Conservation (phyloP, 2,888 invertebrate species). For the Petrolisthes cinctipes region DNA sequence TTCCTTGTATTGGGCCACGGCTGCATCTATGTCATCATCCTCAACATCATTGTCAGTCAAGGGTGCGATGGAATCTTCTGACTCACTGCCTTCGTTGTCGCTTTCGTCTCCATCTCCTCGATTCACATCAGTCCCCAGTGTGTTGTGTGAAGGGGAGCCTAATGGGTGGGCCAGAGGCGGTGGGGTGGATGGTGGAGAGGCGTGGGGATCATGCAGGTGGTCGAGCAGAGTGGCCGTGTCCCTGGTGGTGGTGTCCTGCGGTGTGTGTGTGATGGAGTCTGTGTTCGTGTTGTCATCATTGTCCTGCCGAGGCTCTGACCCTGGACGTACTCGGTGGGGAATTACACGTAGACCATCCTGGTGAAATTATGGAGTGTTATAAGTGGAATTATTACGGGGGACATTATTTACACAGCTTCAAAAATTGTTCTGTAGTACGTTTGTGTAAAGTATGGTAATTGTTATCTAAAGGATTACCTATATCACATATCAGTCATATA, state of each 20-base stretch:
- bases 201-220: slow-evolving; percentile 21
- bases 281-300: not conserved
- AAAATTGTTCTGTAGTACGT: no score
- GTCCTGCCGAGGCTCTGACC: not conserved
- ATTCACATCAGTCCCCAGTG: not conserved
- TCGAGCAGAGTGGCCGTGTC: slow-evolving; percentile 33
- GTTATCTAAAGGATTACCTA: no score
- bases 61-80: slow-evolving; percentile 66
- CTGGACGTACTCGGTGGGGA: slow-evolving; percentile 28
- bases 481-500: no score
- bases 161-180: not conserved
- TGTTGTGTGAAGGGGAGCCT: not conserved
- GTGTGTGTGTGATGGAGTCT: not conserved
- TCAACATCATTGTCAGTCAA: slow-evolving; percentile 74
- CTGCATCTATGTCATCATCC: slow-evolving; percentile 78
- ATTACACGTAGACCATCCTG: slow-evolving; percentile 50
- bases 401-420: no score
- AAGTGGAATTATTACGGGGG: no score
- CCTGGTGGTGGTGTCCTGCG: not conserved
- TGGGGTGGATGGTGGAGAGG: slow-evolving; percentile 14
- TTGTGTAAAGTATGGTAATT: no score
- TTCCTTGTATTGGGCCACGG: slow-evolving; percentile 82
- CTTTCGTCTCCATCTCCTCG: not conserved
- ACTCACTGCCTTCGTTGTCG: slow-evolving; percentile 18
- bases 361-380: not conserved